Conservation (phyloP, 2,888 invertebrate species). For the Trichopria drosophilae region DNA sequence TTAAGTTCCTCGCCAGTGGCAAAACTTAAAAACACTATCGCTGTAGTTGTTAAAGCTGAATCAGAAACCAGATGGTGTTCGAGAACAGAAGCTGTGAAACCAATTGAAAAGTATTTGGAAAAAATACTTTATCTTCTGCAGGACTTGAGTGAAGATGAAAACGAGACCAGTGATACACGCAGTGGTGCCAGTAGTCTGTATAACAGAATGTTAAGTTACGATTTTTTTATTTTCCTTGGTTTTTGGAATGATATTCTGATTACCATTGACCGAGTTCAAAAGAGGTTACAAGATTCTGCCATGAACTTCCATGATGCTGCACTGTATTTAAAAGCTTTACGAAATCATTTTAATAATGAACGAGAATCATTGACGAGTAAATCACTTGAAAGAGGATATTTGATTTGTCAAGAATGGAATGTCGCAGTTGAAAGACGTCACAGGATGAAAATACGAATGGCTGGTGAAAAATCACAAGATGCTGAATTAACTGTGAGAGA, state of each 20-base stretch:
- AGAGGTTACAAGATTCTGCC: slow-evolving; percentile 10
- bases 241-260: slow-evolving; percentile 14
- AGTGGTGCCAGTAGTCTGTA: slow-evolving; percentile 7
- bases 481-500: no score
- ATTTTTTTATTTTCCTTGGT: slow-evolving; percentile 11
- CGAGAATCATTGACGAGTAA: slow-evolving; percentile 5
- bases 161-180: slow-evolving; percentile 9
- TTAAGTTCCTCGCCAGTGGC: no score
- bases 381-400: not conserved
- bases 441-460: no score
- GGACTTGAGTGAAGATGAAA: not conserved
- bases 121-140: slow-evolving; percentile 5
- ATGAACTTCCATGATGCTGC: slow-evolving; percentile 20
- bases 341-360: slow-evolving; percentile 11
- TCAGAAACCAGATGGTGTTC: no score
- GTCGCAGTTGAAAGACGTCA: slow-evolving; percentile 1
- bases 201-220: slow-evolving; percentile 7
- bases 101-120: not conserved
- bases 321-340: slow-evolving; percentile 8
- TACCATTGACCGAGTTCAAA: no score
- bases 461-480: no score
- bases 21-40: slow-evolving; percentile 16
- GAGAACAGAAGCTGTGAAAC: no score
- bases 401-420: slow-evolving; percentile 3
- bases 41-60: slow-evolving; percentile 14